A percentile compares a stretch with the other conserved stretches of the same genome.
Evolutionary conservation across 2,888 invertebrate genomes (phyloP).

Genomic region (Diadegma fenestrale): DNA sequence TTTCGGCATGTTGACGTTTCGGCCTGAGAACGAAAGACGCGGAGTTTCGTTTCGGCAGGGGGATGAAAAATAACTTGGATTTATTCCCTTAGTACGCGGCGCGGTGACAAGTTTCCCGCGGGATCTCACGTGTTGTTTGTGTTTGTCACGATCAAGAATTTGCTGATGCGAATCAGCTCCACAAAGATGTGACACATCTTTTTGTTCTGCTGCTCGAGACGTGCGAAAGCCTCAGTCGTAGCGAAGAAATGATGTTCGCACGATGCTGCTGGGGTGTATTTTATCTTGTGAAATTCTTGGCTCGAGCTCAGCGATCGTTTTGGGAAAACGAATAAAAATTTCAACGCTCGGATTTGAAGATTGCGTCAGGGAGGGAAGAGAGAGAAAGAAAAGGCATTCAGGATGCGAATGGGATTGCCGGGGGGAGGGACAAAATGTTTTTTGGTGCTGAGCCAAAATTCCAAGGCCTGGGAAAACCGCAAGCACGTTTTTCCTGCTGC

Average conservation of each 20-base stretch:
- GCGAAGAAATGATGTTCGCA: no score
- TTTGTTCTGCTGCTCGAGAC: neutral
- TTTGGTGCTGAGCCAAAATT: slow-evolving; percentile 57
- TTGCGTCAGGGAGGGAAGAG: neutral
- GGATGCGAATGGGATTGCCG: neutral
- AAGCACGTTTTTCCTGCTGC: slow-evolving; percentile 14
- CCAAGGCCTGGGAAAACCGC: neutral
- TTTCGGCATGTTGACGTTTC: neutral
- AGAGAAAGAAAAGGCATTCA: no score
- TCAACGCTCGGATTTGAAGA: neutral
- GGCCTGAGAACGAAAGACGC: neutral
- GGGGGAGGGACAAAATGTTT: slow-evolving; percentile 20
- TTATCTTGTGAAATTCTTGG: slow-evolving; percentile 37
- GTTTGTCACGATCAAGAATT: slow-evolving; percentile 43
- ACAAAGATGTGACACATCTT: neutral
- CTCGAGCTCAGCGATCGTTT: neutral
- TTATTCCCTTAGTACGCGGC: slow-evolving; percentile 46
- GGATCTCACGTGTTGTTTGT: slow-evolving; percentile 18
- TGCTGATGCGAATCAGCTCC: slow-evolving; percentile 23
- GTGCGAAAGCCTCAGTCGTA: neutral
- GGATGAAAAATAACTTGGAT: slow-evolving; percentile 31
- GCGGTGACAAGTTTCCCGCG: slow-evolving; percentile 38
- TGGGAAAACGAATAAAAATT: neutral
- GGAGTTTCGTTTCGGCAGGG: neutral
- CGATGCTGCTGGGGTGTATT: neutral